Base-by-base conservation (phyloP, 2,797 vertebrate genomes). In the Chromobotia macracanthus region DNA sequence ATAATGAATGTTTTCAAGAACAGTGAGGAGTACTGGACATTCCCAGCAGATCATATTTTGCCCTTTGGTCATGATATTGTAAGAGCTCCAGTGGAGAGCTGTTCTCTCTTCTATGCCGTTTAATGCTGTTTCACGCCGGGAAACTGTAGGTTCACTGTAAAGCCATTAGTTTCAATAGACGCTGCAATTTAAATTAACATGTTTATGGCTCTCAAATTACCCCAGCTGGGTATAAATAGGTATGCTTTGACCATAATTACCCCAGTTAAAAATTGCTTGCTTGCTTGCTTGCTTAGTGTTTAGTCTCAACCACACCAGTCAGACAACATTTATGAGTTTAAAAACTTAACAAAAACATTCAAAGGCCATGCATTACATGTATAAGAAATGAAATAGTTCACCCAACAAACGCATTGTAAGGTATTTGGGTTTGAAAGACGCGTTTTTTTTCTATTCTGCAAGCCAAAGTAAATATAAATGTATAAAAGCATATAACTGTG, bases 171-270 rank as follows among this genome's bases (percentile, higher is more conserved):
- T 61, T 69, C n/a, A 35, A 25, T 69, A 38, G 48, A 31, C 10
- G 28, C 25, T 61, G 66, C 55, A 23, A 16, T 68, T 38, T 50
- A 69, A 77, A 70, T 61, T 3, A 61, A 77, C 55, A 35, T 77
- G 44, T 69, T 69, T 69, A 61, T 66, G 58, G 53, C 55, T 60
- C 55, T 69, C 65, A 55, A 60, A 16, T 69, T 50, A 69, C 66
- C 55, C 23, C 66, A 69, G 66, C n/a, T 1, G 41, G 63, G 41
- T 77, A 70, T 61, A 60, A 69, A 77, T 77, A 77, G 55, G 53
- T 35, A 35, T 31, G 21, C 31, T 50, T 69, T 41, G 16, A 38
- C 48, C 55, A 69, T 60, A 60, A 77, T 35, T 69, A 35, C 65
- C 60, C 65, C 75, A 21, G 56, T 67, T 67, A n/a, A 51, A 38